Evolutionary conservation across 2,797 vertebrate genomes (phyloP).

Genomic region (Eospalax fontanierii): DNA sequence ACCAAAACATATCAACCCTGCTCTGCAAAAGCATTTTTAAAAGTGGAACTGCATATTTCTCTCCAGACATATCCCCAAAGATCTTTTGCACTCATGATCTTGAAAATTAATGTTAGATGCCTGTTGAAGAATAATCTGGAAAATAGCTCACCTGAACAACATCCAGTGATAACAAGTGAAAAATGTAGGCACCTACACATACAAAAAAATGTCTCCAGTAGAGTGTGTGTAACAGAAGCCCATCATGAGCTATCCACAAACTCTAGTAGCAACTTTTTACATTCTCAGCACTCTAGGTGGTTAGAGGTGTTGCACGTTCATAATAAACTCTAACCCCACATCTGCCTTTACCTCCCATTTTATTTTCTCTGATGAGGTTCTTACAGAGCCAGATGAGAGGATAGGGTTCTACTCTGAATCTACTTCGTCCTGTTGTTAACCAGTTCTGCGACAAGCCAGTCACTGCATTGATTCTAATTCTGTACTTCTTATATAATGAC

Average conservation of each 20-base stretch:
- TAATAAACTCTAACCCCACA: constrained; percentile 58
- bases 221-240: background rate
- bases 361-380: background rate
- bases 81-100: background rate
- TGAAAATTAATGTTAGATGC: background rate
- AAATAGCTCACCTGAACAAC: background rate
- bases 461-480: background rate
- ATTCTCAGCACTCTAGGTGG: background rate
- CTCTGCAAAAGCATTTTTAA: background rate
- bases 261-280: constrained; percentile 42
- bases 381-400: background rate
- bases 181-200: background rate
- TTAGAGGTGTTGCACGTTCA: background rate
- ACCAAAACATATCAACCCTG: background rate
- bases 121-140: background rate
- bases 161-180: background rate
- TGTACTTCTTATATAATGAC: background rate
- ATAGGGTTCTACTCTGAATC: background rate
- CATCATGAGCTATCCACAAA: constrained; percentile 19
- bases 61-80: constrained; percentile 1
- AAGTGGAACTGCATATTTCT: constrained; percentile 31
- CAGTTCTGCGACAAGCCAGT: constrained; percentile 24
- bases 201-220: background rate
- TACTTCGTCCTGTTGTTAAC: background rate
- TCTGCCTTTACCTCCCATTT: too few relatives aligned